phyloP scores from a whole-genome alignment of 2,113 vertebrate species.

The Nipponia nippon region DNA sequence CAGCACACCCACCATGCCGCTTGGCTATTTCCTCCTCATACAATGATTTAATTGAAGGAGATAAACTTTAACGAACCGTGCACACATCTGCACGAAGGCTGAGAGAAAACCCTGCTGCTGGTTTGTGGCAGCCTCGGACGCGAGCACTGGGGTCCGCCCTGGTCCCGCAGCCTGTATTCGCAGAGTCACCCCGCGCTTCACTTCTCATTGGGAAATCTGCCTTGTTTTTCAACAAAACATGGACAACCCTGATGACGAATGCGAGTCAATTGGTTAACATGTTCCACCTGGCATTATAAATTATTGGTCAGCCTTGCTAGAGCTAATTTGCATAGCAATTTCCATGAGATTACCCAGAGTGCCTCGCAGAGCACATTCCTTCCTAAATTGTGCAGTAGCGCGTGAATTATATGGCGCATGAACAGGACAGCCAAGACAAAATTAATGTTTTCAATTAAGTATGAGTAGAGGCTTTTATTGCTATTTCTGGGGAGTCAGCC shows the following conservation, averaged over 20 bases:
- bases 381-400: background rate
- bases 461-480: background rate
- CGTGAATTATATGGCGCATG: background rate
- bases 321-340: background rate
- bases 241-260: background rate
- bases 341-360: background rate
- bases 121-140: background rate
- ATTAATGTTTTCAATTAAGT: constrained; percentile 18
- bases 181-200: background rate
- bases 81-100: background rate
- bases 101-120: background rate
- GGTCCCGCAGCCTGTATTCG: rapidly evolving
- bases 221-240: background rate
- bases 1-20: background rate
- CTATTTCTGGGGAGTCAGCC: constrained; percentile 10
- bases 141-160: rapidly evolving
- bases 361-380: background rate
- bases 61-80: background rate
- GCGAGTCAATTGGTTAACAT: background rate
- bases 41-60: background rate
- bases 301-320: background rate
- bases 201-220: background rate
- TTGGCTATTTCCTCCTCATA: background rate
- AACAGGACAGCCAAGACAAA: background rate
- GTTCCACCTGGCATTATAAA: background rate